Evolutionary conservation across 2,888 invertebrate species (phyloP).

Genomic region (Melangyna quadrimaculata): DNA sequence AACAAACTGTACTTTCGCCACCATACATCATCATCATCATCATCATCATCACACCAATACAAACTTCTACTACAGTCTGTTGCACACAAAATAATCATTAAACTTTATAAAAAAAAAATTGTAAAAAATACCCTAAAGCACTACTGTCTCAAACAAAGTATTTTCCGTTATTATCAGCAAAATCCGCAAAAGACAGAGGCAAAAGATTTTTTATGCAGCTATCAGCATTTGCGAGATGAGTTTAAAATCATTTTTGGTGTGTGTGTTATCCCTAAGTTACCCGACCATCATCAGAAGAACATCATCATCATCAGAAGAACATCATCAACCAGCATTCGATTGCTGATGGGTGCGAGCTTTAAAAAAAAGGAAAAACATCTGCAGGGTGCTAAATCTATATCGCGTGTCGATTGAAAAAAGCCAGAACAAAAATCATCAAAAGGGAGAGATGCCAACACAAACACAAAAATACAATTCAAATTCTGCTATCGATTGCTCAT

Average conservation of each 20-base stretch:
- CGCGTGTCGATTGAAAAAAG: constrained; percentile 29
- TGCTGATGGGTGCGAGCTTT: not conserved
- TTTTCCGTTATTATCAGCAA: constrained; percentile 49
- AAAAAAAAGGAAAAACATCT: constrained; percentile 7
- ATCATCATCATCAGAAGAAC: not conserved
- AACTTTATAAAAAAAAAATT: not conserved
- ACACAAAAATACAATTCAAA: not conserved
- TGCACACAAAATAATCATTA: constrained; percentile 46
- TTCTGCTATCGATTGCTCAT: not conserved
- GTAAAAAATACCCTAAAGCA: not conserved
- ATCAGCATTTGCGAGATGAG: constrained; percentile 32
- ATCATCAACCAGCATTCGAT: constrained; percentile 25
- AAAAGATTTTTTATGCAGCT: constrained; percentile 2
- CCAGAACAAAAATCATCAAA: constrained; percentile 1
- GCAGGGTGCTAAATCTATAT: constrained; percentile 14
- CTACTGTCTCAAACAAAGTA: constrained; percentile 37
- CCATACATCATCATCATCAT: not conserved
- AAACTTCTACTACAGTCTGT: constrained; percentile 37
- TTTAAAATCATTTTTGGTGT: not conserved
- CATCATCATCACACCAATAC: not conserved
- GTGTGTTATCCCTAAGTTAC: not conserved
- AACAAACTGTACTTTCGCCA: not conserved
- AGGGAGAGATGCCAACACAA: not conserved
- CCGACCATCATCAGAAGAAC: not conserved
- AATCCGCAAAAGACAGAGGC: constrained; percentile 13